A percentile compares a stretch with the other conserved stretches of the same genome.
These are phyloP conservation scores for Theropithecus gelada DNA, from an alignment of 2,113 vertebrate genomes.

Conservation along the genomic window DNA sequence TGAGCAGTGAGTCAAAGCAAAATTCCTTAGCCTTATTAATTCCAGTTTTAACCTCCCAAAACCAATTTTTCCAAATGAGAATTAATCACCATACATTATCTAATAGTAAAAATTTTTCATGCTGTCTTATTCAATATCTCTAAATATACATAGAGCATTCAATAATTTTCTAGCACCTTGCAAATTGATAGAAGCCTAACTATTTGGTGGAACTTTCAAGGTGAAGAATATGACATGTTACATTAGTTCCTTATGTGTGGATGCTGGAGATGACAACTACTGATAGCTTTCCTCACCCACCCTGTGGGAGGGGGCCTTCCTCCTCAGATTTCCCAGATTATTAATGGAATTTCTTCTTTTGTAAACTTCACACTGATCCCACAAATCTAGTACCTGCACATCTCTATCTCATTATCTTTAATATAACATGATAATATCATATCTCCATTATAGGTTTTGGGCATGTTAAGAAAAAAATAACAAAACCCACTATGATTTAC, in stretches of 20 bases:
- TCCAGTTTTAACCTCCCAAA: not conserved
- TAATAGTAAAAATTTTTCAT: not conserved
- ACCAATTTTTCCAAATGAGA: not conserved
- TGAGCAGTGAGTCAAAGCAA: not conserved
- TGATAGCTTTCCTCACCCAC: not conserved
- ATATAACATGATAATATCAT: not conserved
- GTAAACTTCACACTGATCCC: not conserved
- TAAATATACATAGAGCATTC: not conserved
- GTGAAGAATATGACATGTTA: no score
- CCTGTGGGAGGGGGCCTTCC: not conserved
- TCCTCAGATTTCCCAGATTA: not conserved
- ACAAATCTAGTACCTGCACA: not conserved
- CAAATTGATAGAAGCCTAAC: not conserved
- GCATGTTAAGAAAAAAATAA: not conserved
- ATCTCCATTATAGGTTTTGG: not conserved
- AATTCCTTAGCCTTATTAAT: not conserved
- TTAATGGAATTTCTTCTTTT: not conserved
- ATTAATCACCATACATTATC: not conserved
- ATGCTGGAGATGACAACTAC: not conserved
- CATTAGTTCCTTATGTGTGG: not conserved
- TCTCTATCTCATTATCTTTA: not conserved
- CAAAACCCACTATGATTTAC: not conserved
- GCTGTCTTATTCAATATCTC: not conserved
- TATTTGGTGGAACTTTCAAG: not conserved
- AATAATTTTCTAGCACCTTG: not conserved